Conservation (phyloP, 2,888 invertebrate species). For the Drosophila pseudotakahashii region DNA sequence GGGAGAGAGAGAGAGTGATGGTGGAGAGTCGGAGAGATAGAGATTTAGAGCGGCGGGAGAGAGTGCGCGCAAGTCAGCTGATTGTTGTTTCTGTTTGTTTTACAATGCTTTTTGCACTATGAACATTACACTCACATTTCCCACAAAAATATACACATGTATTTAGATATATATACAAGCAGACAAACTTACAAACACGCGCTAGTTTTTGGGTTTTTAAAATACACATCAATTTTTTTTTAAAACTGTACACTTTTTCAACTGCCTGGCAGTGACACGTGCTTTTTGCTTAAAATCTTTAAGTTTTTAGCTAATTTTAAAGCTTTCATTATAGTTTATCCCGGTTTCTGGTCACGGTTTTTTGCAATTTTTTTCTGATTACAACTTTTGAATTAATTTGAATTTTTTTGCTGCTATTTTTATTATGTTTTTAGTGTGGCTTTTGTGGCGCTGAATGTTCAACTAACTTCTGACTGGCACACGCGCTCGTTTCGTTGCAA, state of each 20-base stretch:
- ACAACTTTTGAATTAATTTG: slow-evolving; percentile 2
- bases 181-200: slow-evolving; percentile 44
- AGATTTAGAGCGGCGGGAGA: slow-evolving; percentile 30
- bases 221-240: slow-evolving; percentile 9
- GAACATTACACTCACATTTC: slow-evolving; percentile 47
- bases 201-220: slow-evolving; percentile 43
- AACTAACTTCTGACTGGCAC: slow-evolving; percentile 59
- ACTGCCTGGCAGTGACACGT: slow-evolving; percentile 45
- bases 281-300: slow-evolving; percentile 19
- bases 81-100: slow-evolving; percentile 54
- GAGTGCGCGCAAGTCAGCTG: slow-evolving; percentile 74
- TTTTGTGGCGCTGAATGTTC: slow-evolving; percentile 49
- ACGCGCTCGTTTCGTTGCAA: slow-evolving; percentile 48
- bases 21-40: slow-evolving; percentile 6
- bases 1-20: slow-evolving; percentile 2
- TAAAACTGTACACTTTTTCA: slow-evolving; percentile 27
- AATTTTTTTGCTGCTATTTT: slow-evolving; percentile 6
- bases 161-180: not conserved
- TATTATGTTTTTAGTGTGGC: slow-evolving; percentile 35
- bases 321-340: slow-evolving; percentile 31
- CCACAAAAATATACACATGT: slow-evolving; percentile 11
- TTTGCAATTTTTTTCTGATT: slow-evolving; percentile 7
- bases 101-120: slow-evolving; percentile 71
- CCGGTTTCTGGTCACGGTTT: not conserved
- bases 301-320: slow-evolving; percentile 3